These are phyloP conservation scores for Microcebus jonahi DNA, from an alignment of 2,113 vertebrate species.

Conservation along the genomic window DNA sequence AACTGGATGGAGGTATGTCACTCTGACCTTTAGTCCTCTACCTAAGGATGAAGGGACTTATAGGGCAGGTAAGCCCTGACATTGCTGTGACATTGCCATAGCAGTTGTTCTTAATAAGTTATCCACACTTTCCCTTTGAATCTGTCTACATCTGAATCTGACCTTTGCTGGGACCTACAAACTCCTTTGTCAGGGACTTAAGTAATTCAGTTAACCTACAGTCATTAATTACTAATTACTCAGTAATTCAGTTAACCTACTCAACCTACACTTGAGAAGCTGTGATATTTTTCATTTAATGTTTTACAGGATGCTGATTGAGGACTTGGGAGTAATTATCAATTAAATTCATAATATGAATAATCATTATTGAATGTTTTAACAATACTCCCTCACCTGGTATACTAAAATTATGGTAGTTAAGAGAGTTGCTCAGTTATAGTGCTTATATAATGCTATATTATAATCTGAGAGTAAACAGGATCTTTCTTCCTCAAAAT, in stretches of 20 bases:
- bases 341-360: not conserved
- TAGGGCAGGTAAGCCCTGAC: too few species aligned
- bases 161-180: too few species aligned
- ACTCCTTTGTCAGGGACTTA: not conserved
- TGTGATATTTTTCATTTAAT: not conserved
- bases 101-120: not conserved
- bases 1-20: not conserved
- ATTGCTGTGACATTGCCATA: not conserved
- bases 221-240: too few species aligned
- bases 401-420: not conserved
- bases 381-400: not conserved
- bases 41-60: not conserved
- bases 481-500: not conserved
- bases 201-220: not conserved
- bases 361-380: not conserved
- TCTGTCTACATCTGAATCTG: too few species aligned
- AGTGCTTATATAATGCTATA: not conserved
- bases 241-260: too few species aligned
- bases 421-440: not conserved
- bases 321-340: not conserved
- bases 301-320: not conserved
- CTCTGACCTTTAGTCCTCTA: not conserved
- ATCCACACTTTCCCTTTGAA: not conserved
- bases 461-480: not conserved
- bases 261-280: not conserved